phyloP scores from a whole-genome alignment of 2,888 invertebrate genomes.

The Synanthedon andrenaeformis region DNA sequence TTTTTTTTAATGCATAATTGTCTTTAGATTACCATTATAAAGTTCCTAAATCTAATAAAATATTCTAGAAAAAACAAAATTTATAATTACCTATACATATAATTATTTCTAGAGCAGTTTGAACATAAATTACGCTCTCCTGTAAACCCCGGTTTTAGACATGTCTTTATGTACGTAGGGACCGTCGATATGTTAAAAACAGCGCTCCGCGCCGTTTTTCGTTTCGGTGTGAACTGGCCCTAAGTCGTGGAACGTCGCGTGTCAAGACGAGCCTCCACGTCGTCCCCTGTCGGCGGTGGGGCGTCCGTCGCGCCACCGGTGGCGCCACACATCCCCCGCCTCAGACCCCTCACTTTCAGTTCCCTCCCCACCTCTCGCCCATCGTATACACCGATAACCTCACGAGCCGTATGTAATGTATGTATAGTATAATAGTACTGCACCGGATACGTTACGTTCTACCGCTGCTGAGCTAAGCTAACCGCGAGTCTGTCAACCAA shows the following conservation, averaged over 20 bases:
- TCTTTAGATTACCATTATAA: too few relatives aligned
- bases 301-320: slow-evolving; percentile 6
- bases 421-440: too few relatives aligned
- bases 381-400: slow-evolving; percentile 13
- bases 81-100: too few relatives aligned
- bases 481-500: background rate
- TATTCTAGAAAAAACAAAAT: too few relatives aligned
- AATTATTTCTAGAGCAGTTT: too few relatives aligned
- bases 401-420: slow-evolving; percentile 6
- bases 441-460: slow-evolving; percentile 26
- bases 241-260: slow-evolving; percentile 49
- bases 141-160: too few relatives aligned
- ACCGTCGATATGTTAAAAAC: too few relatives aligned
- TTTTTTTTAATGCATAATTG: too few relatives aligned
- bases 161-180: too few relatives aligned
- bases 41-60: too few relatives aligned
- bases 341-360: slow-evolving; percentile 21
- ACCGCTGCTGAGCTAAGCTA: slow-evolving; percentile 6
- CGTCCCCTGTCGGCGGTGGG: slow-evolving; percentile 12
- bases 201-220: too few relatives aligned
- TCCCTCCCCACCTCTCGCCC: slow-evolving; percentile 9
- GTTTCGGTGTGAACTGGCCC: slow-evolving; percentile 3
- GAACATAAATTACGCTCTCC: too few relatives aligned
- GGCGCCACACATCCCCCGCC: slow-evolving; percentile 16
- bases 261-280: slow-evolving; percentile 64